Percentiles rank a stretch among this genome's conserved stretches.
Conservation (phyloP, 1,140 invertebrate species). For the Bombus picipes region DNA sequence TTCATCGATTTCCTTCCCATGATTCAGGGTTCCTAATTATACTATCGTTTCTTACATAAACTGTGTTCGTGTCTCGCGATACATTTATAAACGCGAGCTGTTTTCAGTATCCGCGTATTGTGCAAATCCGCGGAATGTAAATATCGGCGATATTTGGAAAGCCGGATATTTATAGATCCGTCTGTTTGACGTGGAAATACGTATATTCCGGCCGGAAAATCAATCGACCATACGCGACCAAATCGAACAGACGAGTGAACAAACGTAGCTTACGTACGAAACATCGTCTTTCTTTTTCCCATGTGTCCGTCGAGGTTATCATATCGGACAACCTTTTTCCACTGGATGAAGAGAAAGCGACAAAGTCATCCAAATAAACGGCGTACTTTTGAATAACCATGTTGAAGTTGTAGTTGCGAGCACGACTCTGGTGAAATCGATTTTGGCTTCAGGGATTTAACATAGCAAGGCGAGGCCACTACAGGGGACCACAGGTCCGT, state of each 20-base stretch:
- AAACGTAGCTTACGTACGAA: not conserved
- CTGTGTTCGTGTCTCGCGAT: not conserved
- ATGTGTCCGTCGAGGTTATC: not conserved
- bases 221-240: not conserved
- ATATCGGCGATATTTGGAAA: constrained; percentile 37
- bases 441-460: constrained; percentile 59
- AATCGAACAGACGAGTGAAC: not conserved
- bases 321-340: not conserved
- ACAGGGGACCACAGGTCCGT: constrained; percentile 72
- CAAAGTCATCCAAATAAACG: not conserved
- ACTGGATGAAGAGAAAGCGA: not conserved
- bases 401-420: not conserved
- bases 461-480: constrained; percentile 26
- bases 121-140: constrained; percentile 37
- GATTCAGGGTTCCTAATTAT: not conserved
- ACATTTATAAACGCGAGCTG: not conserved
- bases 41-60: constrained; percentile 12
- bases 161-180: constrained; percentile 34
- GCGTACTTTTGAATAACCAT: not conserved
- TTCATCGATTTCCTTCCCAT: no score
- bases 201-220: not conserved
- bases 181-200: constrained; percentile 13
- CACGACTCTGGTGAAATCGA: constrained; percentile 45
- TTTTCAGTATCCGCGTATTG: not conserved
- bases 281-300: not conserved